These are phyloP conservation scores for Aphaenogaster rudis DNA, from an alignment of 1,140 invertebrate species.

Conservation along the genomic window DNA sequence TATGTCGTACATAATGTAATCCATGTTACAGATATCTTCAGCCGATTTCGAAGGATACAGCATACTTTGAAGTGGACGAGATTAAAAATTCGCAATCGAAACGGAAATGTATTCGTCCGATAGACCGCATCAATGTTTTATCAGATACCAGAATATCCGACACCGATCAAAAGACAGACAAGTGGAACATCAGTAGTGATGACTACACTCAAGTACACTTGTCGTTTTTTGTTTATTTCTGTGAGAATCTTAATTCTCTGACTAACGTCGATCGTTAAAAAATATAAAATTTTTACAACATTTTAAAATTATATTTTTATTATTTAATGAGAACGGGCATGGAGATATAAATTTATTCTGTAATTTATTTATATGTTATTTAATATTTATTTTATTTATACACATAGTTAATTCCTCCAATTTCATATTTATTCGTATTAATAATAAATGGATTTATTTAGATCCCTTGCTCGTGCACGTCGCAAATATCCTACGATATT, in stretches of 20 bases:
- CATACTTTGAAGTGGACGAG: conserved; percentile 78
- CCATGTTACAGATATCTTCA: conserved; percentile 67
- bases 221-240: background rate
- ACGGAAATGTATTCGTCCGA: conserved; percentile 20
- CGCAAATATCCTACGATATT: conserved; percentile 7
- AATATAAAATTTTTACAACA: background rate
- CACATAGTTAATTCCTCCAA: background rate
- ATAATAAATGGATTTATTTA: conserved; percentile 25
- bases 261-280: background rate
- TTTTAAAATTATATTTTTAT: background rate
- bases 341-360: background rate
- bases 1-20: background rate
- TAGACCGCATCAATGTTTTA: conserved; percentile 61
- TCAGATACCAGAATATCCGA: conserved; percentile 48
- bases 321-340: background rate
- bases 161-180: conserved; percentile 27
- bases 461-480: conserved; percentile 49
- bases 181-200: conserved; percentile 60
- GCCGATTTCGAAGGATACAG: conserved; percentile 58
- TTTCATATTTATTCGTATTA: background rate
- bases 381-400: background rate
- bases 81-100: conserved; percentile 37
- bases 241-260: background rate
- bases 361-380: conserved; percentile 7
- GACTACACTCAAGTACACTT: background rate